These are phyloP conservation scores for Leptinotarsa lineolata DNA, from an alignment of 1,140 invertebrate genomes.

Conservation along the genomic window DNA sequence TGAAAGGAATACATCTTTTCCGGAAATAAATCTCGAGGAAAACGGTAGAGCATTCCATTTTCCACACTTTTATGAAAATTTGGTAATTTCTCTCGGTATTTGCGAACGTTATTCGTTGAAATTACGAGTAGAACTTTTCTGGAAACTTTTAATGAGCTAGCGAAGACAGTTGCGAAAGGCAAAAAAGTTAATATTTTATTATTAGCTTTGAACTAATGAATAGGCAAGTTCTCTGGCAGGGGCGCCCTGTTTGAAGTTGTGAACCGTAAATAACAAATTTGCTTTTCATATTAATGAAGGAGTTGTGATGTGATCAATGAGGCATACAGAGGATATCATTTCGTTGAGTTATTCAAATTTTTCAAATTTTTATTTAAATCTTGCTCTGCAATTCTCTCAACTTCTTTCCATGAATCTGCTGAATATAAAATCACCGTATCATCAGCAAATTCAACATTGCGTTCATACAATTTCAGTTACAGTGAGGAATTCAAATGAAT, in stretches of 20 bases:
- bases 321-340: too few species aligned
- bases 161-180: slow-evolving; percentile 11
- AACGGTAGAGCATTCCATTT: slow-evolving; percentile 5
- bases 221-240: neutral
- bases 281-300: neutral
- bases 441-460: too few species aligned
- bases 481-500: too few species aligned
- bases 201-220: slow-evolving; percentile 19
- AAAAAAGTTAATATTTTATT: slow-evolving; percentile 19
- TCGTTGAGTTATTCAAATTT: too few species aligned
- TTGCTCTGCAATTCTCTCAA: too few species aligned
- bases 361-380: too few species aligned
- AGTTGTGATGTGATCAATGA: too few species aligned
- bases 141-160: slow-evolving; percentile 16
- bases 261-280: neutral
- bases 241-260: neutral
- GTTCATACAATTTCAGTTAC: too few species aligned
- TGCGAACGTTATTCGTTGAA: slow-evolving; percentile 9
- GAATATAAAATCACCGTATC: too few species aligned
- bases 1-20: slow-evolving; percentile 18
- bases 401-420: too few species aligned
- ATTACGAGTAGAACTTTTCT: slow-evolving; percentile 3
- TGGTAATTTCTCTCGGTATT: slow-evolving; percentile 12
- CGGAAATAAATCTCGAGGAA: slow-evolving; percentile 8
- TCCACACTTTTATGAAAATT: slow-evolving; percentile 16